Evolutionary conservation across 92 coral and sea anemone genomes (phyloP), one percentile per base, ranked within the genome.

Genomic region (Siderastrea radians): DNA sequence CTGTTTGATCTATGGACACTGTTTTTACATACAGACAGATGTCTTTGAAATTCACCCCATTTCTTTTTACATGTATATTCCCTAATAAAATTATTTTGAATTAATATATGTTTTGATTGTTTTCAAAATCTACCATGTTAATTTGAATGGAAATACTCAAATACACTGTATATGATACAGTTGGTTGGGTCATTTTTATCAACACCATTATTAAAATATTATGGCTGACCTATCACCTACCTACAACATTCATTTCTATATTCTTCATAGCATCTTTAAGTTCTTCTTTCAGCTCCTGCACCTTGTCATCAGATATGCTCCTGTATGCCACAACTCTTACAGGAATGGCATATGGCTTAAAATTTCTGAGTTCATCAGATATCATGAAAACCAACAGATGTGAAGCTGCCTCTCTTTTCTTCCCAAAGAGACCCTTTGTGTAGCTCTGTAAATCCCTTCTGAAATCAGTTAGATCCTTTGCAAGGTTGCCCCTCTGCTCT

Each of bases 341-440:
- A 6, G 90, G 90, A 10, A 86, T 68, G 10, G 90, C 90, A 86
- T 86, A 78, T 49, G 90, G 90, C 85, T 86, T 86, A 7, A 62
- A 4, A 61, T 78, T 45, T 43, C 85, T 55, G 14, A 51, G 60
- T 38, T 86, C 85, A 43, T 86, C 90, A 7, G 68, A 47, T 2
- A 86, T 60, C 90, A 86, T 68, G 49, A 86, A 86, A 12, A 87
- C 63, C 78, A 87, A 19, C 44, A 87, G 65, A 68, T 87, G 90
- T 2, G 79, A 13, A 5, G 90, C 90, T 43, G 85, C 79, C 5
- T 68, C 50, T 55, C 90, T 51, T 47, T 68, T 54, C 79, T 79
- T 87, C 6, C 66, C 17, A 49, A 1, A 51, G 17, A 87, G 15
- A 43, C 67, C 76, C 17, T 86, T 62, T 6, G 55, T 55, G 71